phyloP scores from a whole-genome alignment of 2,888 invertebrate genomes.

The Polyommatus icarus region DNA sequence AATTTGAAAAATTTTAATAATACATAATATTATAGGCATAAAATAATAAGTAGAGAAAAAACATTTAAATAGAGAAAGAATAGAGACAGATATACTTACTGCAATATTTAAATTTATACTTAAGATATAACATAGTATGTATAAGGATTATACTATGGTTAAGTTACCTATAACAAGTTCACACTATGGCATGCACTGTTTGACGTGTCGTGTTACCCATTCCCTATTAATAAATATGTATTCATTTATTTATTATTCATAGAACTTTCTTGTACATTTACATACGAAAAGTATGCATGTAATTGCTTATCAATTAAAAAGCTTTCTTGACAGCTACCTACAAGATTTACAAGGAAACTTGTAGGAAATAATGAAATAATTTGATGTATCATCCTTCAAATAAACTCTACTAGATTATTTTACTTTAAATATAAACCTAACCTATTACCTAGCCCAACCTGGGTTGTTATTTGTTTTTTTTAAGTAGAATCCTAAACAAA shows the following conservation, averaged over 20 bases:
- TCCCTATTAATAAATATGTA: neutral
- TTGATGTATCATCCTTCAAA: too few relatives aligned
- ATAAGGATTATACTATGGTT: too few relatives aligned
- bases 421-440: too few relatives aligned
- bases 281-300: neutral
- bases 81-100: neutral
- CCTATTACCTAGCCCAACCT: too few relatives aligned
- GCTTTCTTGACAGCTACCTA: neutral
- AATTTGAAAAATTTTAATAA: neutral
- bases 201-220: neutral
- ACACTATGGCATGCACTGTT: neutral
- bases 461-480: too few relatives aligned
- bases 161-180: neutral
- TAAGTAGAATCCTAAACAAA: too few relatives aligned
- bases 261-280: neutral
- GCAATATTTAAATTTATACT: too few relatives aligned
- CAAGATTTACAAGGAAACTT: too few relatives aligned
- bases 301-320: neutral
- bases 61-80: neutral
- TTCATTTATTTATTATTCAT: slow-evolving; percentile 18
- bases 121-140: too few relatives aligned
- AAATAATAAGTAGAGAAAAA: neutral
- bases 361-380: too few relatives aligned
- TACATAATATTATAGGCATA: neutral
- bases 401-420: too few relatives aligned